Evolutionary conservation across 2,888 invertebrate species (phyloP).

Genomic region (Heliothis peltigera): DNA sequence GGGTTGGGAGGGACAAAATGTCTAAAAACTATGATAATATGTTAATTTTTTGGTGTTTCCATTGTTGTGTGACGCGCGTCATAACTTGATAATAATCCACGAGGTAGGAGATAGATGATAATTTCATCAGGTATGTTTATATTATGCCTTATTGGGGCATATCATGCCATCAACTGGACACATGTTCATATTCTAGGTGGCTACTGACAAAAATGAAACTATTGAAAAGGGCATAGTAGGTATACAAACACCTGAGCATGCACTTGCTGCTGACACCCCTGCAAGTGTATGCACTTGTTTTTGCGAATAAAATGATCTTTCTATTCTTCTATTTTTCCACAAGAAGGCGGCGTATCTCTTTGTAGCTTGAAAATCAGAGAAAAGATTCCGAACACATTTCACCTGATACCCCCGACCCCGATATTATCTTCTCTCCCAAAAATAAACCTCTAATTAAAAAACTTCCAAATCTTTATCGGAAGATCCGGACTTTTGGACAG

Average conservation of each 20-base stretch:
- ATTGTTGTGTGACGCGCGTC: conserved; percentile 49
- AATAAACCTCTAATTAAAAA: background rate
- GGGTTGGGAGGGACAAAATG: conserved; percentile 66
- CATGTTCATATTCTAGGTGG: background rate
- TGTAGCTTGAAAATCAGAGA: no score
- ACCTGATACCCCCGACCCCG: background rate
- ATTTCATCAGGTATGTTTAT: no score
- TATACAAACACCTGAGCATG: no score
- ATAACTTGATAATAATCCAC: background rate
- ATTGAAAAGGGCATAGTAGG: no score
- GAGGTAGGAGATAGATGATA: no score
- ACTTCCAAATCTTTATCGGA: conserved; percentile 1
- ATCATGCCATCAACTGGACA: background rate
- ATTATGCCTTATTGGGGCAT: no score
- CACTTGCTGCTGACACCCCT: no score
- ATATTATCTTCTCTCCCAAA: background rate
- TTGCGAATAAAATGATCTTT: no score
- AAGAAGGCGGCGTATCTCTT: no score
- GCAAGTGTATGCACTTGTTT: no score
- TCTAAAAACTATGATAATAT: conserved; percentile 77
- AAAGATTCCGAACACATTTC: background rate
- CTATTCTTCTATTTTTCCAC: no score
- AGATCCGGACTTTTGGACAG: background rate
- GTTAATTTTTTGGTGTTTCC: conserved; percentile 67
- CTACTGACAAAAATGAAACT: background rate